Evolutionary conservation across 2,797 vertebrate genomes (phyloP).

Genomic region (Pelodytes ibericus): DNA sequence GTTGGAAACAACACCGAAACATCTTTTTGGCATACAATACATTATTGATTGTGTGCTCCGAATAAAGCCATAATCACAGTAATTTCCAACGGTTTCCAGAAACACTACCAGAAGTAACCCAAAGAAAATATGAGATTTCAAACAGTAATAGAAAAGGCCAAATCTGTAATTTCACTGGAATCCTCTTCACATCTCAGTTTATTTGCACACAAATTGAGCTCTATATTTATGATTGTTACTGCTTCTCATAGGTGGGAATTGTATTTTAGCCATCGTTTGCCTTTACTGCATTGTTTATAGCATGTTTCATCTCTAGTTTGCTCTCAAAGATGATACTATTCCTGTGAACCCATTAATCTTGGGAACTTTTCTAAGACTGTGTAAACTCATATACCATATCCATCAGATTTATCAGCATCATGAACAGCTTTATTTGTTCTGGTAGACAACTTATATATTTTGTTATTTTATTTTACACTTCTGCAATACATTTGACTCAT

Average conservation of each 20-base stretch:
- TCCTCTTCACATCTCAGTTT: not conserved
- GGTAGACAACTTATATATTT: not conserved
- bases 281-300: constrained; percentile 4
- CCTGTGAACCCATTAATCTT: constrained; percentile 4
- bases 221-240: not conserved
- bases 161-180: not conserved
- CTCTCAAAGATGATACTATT: not conserved
- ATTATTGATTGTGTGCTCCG: too few relatives aligned
- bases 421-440: constrained; percentile 1
- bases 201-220: not conserved
- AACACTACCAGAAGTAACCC: too few relatives aligned
- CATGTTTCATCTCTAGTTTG: not conserved
- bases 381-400: constrained; percentile 1
- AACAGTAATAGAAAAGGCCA: too few relatives aligned
- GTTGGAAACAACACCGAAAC: too few relatives aligned
- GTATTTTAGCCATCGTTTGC: not conserved
- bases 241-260: not conserved
- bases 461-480: not conserved
- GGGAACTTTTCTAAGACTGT: not conserved
- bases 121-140: too few relatives aligned
- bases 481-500: not conserved
- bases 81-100: too few relatives aligned
- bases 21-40: too few relatives aligned
- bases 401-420: not conserved
- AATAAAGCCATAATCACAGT: too few relatives aligned